phyloP scores from a whole-genome alignment of 2,888 invertebrate species.

The Drosophila siamana region DNA sequence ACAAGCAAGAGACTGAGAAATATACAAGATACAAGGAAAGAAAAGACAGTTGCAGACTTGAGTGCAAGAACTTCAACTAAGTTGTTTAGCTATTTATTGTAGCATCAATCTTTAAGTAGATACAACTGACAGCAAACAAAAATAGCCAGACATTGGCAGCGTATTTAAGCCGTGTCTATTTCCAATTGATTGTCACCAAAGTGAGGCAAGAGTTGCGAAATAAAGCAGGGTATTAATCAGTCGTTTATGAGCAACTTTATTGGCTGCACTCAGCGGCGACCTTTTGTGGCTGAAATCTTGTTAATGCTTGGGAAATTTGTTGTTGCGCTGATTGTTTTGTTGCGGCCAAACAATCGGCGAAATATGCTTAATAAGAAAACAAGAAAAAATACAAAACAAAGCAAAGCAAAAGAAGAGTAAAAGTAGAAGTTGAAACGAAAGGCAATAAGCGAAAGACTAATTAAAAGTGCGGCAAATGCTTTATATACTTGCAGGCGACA shows the following conservation, averaged over 20 bases:
- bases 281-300: constrained; percentile 47
- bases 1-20: too few relatives aligned
- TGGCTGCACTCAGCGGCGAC: constrained; percentile 15
- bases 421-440: background rate
- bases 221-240: constrained; percentile 7
- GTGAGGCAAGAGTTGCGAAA: too few relatives aligned
- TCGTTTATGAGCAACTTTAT: background rate
- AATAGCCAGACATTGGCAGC: too few relatives aligned
- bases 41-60: too few relatives aligned
- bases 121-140: too few relatives aligned
- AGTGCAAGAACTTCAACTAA: too few relatives aligned
- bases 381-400: constrained; percentile 1
- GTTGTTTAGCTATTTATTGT: too few relatives aligned
- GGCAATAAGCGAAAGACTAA: constrained; percentile 15
- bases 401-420: constrained; percentile 2
- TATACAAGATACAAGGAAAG: too few relatives aligned
- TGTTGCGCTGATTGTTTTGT: constrained; percentile 17
- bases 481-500: constrained; percentile 37
- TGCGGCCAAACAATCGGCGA: constrained; percentile 22
- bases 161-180: too few relatives aligned
- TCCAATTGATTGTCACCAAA: too few relatives aligned
- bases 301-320: constrained; percentile 36
- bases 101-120: too few relatives aligned
- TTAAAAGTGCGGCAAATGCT: constrained; percentile 40
- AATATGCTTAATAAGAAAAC: constrained; percentile 28